phyloP scores from a whole-genome alignment of 1,140 invertebrate genomes.

The Myzus persicae region DNA sequence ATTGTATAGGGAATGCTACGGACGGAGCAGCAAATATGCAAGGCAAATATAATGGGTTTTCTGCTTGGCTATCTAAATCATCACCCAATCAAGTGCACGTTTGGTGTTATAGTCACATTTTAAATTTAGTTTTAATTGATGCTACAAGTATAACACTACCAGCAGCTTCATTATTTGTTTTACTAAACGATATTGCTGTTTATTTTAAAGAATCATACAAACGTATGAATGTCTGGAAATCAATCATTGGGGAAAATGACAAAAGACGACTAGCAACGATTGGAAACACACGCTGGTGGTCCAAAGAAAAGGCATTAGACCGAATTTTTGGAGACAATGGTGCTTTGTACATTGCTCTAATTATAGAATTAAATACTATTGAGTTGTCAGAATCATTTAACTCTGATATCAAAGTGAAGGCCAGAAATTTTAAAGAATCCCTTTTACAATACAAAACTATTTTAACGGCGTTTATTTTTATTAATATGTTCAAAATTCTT shows the following conservation, averaged over 20 bases:
- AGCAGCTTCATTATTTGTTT: conserved; percentile 29
- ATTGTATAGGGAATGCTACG: conserved; percentile 39
- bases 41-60: too few species aligned
- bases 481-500: conserved; percentile 18
- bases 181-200: conserved; percentile 2
- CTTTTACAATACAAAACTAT: conserved; percentile 37
- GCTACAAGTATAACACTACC: neutral
- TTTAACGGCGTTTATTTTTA: conserved; percentile 3
- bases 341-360: too few species aligned
- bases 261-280: neutral
- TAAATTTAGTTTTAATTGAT: conserved; percentile 33
- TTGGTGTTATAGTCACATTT: conserved; percentile 22
- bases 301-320: neutral
- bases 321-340: conserved; percentile 1
- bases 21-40: conserved; percentile 61
- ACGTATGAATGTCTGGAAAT: neutral
- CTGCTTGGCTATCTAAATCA: conserved; percentile 41
- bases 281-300: neutral
- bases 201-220: conserved; percentile 40
- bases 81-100: conserved; percentile 52
- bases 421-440: neutral
- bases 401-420: neutral
- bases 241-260: neutral
- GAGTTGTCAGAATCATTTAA: neutral
- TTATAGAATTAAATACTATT: neutral